Evolutionary conservation across 2,797 vertebrate genomes (phyloP), one percentile per base, ranked within the genome.

Genomic region (Aldrovandia affinis): DNA sequence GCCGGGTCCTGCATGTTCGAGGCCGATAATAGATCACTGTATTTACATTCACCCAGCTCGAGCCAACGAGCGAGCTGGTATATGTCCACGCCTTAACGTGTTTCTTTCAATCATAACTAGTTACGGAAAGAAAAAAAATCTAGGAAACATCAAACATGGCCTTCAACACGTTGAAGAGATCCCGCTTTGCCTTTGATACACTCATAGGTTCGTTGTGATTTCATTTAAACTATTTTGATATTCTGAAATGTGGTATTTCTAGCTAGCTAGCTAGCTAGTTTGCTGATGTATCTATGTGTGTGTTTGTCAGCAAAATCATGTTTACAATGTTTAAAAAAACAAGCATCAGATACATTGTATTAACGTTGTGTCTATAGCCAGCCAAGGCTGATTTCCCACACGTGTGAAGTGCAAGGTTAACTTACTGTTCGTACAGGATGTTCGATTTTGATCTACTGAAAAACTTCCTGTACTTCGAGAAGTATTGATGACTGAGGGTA

Each of bases 121-220:
- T 50, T 50, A n/a, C 5, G 6, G 22, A 61, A 28, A 6, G 25
- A n/a, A 22, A 61, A 25, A n/a, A 3, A 61, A 61, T 10, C 5
- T 42, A 78, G 15, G 2, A 36, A 73, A 73, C 30, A 75, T 63
- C 61, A 80, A 86, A 10, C 12, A 96, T 95, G 95, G 93, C 93
- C 86, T 88, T 94, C 63, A 86, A 44, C 36, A 25, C 83, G 30
- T 10, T 88, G 57, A 0, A 91, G 85, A 91, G 91, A 83, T 81
- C 89, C 86, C 88, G 93, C 65, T 77, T 91, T 70, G 93, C 89
- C 3, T 42, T 93, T 0, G 82, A 85, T 25, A 88, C 61, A 55
- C 0, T 92, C 0, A 14, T 90, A 30, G 95, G 94, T 92, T 86
- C 77, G 95, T 95, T 89, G 77, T 2, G 3, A 57, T 81, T 78